Base-by-base conservation (phyloP, 2,113 vertebrate species). In the Cyanocitta stelleri region DNA sequence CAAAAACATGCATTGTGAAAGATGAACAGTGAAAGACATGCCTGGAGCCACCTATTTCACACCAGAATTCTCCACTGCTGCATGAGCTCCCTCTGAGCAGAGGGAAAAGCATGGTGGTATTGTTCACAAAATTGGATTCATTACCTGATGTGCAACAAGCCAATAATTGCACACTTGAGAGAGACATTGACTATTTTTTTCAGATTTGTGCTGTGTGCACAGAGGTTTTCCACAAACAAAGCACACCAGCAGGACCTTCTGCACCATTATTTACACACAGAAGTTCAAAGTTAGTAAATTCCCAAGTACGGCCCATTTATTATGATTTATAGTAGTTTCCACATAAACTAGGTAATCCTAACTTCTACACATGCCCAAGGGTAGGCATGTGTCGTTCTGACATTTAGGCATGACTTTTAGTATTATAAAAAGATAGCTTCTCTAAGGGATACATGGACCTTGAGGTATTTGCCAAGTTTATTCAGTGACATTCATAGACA, bases 1-100 rank as follows among this genome's bases (percentile, higher is more conserved):
- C 22, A 78, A 52, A 81, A 82, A 37, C 17, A 37, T 15, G 10
- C 8, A 46, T 19, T 78, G 26, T 51, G 51, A 77, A 55, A 43
- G 35, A 27, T 7, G 10, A 69, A 66, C 4, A 8, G 29, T 16
- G 63, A 17, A 81, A 52, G 7, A 56, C 0, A 0, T 29, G 3
- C 5, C 51, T 55, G 35, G 12, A 76, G 29, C 9, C 9, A 10
- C 0, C 0, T 3, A 1, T 61, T 74, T 64, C 18, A 43, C 11
- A 20, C 3, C 23, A 61, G 21, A 76, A 54, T 72, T 14, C 4
- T 54, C 32, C 18, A 39, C 7, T 2, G 1, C n/a, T 62, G 21
- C 26, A 48, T 48, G 30, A 83, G 30, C 27, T n/a, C 39, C 18
- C 62, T 76, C 52, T 39, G 46, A 75, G 51, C 27, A 56, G 30